Base-by-base conservation (phyloP, 2,888 invertebrate species). In the Xylota segnis region DNA sequence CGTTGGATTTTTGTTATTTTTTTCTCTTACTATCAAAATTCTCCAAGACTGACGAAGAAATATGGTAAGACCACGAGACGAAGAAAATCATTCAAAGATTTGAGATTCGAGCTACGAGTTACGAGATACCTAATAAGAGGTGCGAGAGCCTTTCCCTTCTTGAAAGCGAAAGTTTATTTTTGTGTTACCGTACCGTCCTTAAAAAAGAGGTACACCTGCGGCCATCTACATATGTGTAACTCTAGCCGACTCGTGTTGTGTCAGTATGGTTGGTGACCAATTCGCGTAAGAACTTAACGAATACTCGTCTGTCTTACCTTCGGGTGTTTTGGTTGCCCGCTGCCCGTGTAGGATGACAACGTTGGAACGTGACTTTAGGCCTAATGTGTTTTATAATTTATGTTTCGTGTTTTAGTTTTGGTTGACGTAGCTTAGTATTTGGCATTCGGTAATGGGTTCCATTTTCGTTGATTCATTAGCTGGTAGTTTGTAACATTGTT, bases 141-240 rank as follows among this genome's bases (percentile, higher is more conserved):
- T 72, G 9, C 16, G 50, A 34, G 23, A 70, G 45, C 18, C 61
- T 54, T 70, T 54, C 45, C 70, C 72, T 56, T 78, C 10, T 78
- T 78, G 63, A 72, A 72, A 72, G 47, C 72, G 78, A 78, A 78
- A 78, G 78, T 72, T 61, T 47, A 14, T 43, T 47, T 59, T 58
- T 37, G 14, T 61, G 5, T 23, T 27, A 23, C 23, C n/a, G 27
- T 10, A 56, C 5, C 37, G 52, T 32, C 32, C 29, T 37, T 37
- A 16, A 9, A n/a, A 50, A 50, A 14, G 37, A 27, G 58, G 50
- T 50, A 40, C 34, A 37, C 37, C 71, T 37, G 59, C 2, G 47
- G 32, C 37, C 37, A 50, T 72, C 10, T 37, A 18, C 7, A 37
- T 56, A 59, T 34, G 9, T 10, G 23, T 40, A 34, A 45, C n/a